Percentiles rank a stretch among this genome's conserved stretches.
Conservation (phyloP, 2,888 invertebrate genomes). For the Aphodius sticticus region DNA sequence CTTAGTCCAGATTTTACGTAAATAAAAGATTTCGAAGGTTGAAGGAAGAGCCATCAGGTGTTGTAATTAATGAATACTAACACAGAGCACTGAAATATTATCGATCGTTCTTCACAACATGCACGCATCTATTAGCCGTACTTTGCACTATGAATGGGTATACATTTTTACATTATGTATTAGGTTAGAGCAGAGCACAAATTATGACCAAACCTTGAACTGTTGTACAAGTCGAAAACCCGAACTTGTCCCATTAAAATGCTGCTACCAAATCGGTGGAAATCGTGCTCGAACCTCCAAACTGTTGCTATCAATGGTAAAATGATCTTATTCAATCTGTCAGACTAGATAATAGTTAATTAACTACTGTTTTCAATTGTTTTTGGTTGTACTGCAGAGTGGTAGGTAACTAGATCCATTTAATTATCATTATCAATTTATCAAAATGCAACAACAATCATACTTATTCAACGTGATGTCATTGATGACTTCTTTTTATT, state of each 20-base stretch:
- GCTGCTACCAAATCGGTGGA: background rate
- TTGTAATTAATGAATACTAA: background rate
- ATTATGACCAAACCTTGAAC: constrained; percentile 15
- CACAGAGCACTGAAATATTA: background rate
- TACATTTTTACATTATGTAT: background rate
- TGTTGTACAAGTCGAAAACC: background rate
- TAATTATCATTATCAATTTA: background rate
- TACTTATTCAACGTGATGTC: background rate
- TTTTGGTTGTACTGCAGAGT: background rate
- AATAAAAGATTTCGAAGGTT: background rate
- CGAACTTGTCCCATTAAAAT: constrained; percentile 6
- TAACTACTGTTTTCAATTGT: background rate
- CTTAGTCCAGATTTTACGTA: background rate
- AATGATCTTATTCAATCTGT: background rate
- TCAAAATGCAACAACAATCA: too few species aligned
- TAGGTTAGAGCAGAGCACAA: background rate
- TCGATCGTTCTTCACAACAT: background rate
- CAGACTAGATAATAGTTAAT: background rate
- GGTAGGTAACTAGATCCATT: background rate
- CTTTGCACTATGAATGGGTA: constrained; percentile 20
- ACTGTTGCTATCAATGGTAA: background rate
- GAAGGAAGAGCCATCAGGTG: background rate
- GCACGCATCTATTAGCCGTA: constrained; percentile 10
- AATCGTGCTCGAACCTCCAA: background rate
- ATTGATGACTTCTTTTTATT: background rate